phyloP scores from a whole-genome alignment of 1,140 invertebrate species.

The Drosophila chauvacae region DNA sequence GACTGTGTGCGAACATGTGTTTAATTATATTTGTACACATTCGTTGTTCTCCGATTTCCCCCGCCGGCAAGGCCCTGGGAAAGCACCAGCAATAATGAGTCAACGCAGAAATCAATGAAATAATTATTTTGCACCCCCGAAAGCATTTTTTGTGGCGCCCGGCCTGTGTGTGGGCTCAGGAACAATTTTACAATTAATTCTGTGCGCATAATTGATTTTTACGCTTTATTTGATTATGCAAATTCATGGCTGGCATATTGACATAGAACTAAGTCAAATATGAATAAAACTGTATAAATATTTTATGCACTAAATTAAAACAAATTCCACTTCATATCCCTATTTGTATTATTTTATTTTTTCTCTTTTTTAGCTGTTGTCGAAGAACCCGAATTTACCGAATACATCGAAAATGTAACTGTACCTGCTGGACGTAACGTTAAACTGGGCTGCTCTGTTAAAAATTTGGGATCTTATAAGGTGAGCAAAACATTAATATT shows the following conservation, averaged over 20 bases:
- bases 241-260: conserved; percentile 40
- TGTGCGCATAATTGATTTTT: conserved; percentile 60
- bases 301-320: conserved; percentile 58
- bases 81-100: conserved; percentile 40
- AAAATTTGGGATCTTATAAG: conserved; percentile 94
- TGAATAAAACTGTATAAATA: conserved; percentile 37
- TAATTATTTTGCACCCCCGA: conserved; percentile 43
- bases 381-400: conserved; percentile 89
- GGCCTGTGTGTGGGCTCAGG: background rate
- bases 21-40: conserved; percentile 47
- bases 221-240: conserved; percentile 66
- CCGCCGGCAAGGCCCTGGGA: background rate
- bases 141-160: conserved; percentile 22
- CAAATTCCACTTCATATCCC: background rate
- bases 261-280: conserved; percentile 38
- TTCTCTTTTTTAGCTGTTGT: conserved; percentile 86
- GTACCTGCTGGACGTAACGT: conserved; percentile 93
- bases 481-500: background rate
- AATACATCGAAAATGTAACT: conserved; percentile 89
- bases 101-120: conserved; percentile 55
- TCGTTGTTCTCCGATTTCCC: conserved; percentile 22
- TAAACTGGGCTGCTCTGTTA: conserved; percentile 94
- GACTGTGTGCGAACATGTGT: conserved; percentile 34
- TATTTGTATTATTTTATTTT: background rate
- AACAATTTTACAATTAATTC: conserved; percentile 60